These are phyloP conservation scores for Nothura maculosa DNA, from an alignment of 2,797 vertebrate genomes.

Conservation along the genomic window DNA sequence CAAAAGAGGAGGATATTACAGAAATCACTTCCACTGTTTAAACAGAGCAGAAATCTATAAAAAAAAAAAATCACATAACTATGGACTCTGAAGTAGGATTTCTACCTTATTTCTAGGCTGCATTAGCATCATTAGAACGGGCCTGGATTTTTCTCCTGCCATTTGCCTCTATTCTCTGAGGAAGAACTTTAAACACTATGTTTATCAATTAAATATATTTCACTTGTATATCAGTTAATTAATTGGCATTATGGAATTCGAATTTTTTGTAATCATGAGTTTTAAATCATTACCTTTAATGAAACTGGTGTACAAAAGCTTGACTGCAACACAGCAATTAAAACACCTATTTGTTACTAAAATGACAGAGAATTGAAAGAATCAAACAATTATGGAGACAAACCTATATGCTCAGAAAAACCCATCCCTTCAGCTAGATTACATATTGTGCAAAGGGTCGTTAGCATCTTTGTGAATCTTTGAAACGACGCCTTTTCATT, in stretches of 20 bases:
- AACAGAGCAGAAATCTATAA: conserved; percentile 1
- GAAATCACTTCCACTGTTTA: not conserved
- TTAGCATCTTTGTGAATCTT: conserved; percentile 62
- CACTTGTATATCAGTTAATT: conserved; percentile 14
- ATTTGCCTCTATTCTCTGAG: conserved; percentile 30
- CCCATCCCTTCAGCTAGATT: conserved; percentile 65
- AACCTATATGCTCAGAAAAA: conserved; percentile 44
- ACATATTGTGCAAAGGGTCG: conserved; percentile 22
- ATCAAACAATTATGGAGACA: conserved; percentile 44
- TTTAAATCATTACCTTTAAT: conserved; percentile 53
- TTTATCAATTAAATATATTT: conserved; percentile 66
- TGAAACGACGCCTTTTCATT: conserved; percentile 65
- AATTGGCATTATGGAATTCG: conserved; percentile 37
- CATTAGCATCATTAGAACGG: not conserved
- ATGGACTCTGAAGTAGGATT: not conserved
- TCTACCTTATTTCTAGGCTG: not conserved
- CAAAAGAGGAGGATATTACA: not conserved
- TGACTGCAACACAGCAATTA: conserved; percentile 17
- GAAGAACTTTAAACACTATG: conserved; percentile 37
- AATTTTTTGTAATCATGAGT: conserved; percentile 27
- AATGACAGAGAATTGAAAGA: conserved; percentile 36
- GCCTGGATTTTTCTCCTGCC: not conserved
- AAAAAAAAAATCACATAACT: not conserved
- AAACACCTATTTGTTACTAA: conserved; percentile 53
- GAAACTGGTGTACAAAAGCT: conserved; percentile 42